These are phyloP conservation scores for Unio pictorum DNA, from an alignment of 2,888 invertebrate genomes.

Conservation along the genomic window DNA sequence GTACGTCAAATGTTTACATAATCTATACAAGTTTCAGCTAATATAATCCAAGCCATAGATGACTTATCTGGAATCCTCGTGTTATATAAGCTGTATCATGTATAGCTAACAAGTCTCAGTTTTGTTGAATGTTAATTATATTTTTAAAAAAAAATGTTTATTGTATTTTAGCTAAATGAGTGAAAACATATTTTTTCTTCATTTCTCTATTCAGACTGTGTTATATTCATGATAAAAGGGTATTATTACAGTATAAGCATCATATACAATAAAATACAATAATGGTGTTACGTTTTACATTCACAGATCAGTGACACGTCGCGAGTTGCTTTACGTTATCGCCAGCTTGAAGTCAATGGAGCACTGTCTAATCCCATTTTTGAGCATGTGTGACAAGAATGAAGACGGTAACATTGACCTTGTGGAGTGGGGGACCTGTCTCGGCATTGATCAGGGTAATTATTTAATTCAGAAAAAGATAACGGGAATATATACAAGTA, in stretches of 20 bases:
- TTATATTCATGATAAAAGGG: too few relatives aligned
- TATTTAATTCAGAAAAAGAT: background rate
- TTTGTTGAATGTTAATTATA: too few relatives aligned
- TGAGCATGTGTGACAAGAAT: constrained; percentile 90
- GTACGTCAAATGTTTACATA: constrained; percentile 18
- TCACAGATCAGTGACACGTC: constrained; percentile 85
- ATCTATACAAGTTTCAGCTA: too few relatives aligned
- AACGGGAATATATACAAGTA: background rate
- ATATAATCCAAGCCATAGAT: background rate
- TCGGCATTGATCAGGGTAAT: constrained; percentile 83
- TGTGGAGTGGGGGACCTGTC: constrained; percentile 87
- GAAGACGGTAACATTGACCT: constrained; percentile 92
- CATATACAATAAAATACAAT: too few relatives aligned
- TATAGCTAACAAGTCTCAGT: too few relatives aligned
- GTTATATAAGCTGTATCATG: too few relatives aligned
- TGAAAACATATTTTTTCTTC: too few relatives aligned
- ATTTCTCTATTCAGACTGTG: too few relatives aligned
- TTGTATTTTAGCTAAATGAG: too few relatives aligned
- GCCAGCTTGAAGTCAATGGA: constrained; percentile 96
- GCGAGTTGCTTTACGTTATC: constrained; percentile 95
- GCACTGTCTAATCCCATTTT: constrained; percentile 97
- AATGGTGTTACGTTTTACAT: background rate
- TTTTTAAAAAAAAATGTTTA: too few relatives aligned
- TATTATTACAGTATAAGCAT: too few relatives aligned
- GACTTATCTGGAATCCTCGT: too few relatives aligned